Conservation (phyloP, 2,888 invertebrate genomes). For the Ennomos quercinarius region DNA sequence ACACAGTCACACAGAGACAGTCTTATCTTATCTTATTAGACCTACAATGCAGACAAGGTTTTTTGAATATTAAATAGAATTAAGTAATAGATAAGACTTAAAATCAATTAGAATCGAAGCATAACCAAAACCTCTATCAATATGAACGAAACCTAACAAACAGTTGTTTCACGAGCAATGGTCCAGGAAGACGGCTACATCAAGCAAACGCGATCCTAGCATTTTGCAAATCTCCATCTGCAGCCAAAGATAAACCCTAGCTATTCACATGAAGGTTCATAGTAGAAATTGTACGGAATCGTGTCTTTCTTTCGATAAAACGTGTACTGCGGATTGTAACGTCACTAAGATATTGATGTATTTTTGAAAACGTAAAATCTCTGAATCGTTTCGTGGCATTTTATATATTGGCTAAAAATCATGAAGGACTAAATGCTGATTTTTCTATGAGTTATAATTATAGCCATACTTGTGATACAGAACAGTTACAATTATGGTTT, state of each 20-base stretch:
- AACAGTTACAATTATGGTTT: no score
- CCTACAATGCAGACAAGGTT: no score
- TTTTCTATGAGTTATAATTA: no score
- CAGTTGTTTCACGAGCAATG: constrained; percentile 60
- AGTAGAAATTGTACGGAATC: constrained; percentile 11
- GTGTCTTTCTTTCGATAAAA: constrained; percentile 28
- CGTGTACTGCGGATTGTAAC: constrained; percentile 27
- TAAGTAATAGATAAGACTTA: no score
- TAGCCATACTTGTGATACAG: no score
- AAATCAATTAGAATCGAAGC: no score
- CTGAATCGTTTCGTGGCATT: constrained; percentile 1
- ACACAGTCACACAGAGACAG: no score
- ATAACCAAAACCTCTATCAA: constrained; percentile 4
- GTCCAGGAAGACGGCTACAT: constrained; percentile 66
- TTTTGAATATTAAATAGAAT: no score
- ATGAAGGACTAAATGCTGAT: no score
- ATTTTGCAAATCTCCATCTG: constrained; percentile 20
- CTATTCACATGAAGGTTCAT: background rate
- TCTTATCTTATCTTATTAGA: no score
- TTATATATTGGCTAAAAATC: no score
- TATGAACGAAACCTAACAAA: constrained; percentile 52
- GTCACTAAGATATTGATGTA: constrained; percentile 24
- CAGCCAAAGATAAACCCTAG: constrained; percentile 5
- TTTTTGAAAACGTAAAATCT: constrained; percentile 18
- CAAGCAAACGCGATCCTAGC: constrained; percentile 44